Conservation (phyloP, 2,113 vertebrate genomes). For the Polyodon spathula region DNA sequence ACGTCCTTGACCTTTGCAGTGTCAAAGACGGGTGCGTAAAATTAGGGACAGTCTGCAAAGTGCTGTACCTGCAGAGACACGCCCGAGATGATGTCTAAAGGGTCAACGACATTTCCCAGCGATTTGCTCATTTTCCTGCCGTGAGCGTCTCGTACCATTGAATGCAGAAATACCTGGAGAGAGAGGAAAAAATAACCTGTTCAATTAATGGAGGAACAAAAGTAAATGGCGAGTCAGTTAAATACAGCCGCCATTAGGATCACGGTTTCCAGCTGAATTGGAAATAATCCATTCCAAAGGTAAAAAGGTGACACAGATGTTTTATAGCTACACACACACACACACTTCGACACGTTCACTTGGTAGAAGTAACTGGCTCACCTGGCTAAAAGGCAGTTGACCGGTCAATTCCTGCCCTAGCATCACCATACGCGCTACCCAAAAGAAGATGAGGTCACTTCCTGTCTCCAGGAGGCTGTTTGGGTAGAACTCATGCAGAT, state of each 20-base stretch:
- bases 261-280: no score
- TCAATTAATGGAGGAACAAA: not conserved
- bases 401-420: slow-evolving; percentile 71
- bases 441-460: slow-evolving; percentile 86
- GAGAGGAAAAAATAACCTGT: not conserved
- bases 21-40: not conserved
- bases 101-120: slow-evolving; percentile 82
- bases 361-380: slow-evolving; percentile 28
- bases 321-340: no score
- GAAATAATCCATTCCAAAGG: no score
- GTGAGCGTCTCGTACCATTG: slow-evolving; percentile 76
- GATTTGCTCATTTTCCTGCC: slow-evolving; percentile 92
- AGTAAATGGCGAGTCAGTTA: not conserved
- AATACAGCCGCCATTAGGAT: no score
- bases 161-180: slow-evolving; percentile 74
- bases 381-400: slow-evolving; percentile 75
- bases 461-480: slow-evolving; percentile 79
- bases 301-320: no score
- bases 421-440: slow-evolving; percentile 89
- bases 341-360: no score
- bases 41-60: not conserved
- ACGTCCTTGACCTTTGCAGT: not conserved
- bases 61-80: slow-evolving; percentile 65
- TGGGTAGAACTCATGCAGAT: slow-evolving; percentile 73
- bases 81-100: slow-evolving; percentile 72